Evolutionary conservation across 2,888 invertebrate genomes (phyloP).

Genomic region (Monoplex corrugatus): DNA sequence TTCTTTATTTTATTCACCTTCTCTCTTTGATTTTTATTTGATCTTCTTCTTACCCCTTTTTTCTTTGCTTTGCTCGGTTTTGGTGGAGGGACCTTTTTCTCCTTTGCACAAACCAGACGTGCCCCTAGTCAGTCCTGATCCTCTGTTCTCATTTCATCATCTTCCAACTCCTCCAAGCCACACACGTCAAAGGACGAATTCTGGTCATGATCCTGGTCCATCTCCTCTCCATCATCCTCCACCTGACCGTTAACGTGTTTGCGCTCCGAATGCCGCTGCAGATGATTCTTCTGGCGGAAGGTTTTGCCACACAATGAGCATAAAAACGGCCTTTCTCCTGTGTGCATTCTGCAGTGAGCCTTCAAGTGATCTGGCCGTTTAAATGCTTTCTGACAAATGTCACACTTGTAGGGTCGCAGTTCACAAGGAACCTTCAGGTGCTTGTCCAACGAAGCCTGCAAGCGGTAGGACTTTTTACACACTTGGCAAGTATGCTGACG

Average conservation of each 20-base stretch:
- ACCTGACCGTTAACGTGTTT: conserved; percentile 44
- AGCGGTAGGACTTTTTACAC: conserved; percentile 47
- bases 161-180: conserved; percentile 47
- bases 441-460: conserved; percentile 44
- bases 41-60: background rate
- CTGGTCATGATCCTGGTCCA: conserved; percentile 44
- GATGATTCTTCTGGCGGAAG: conserved; percentile 49
- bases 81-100: background rate
- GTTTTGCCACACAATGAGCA: conserved; percentile 46
- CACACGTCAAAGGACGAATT: conserved; percentile 42
- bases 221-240: conserved; percentile 37
- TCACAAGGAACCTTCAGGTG: conserved; percentile 46
- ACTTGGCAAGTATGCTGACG: conserved; percentile 36
- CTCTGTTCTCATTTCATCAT: conserved; percentile 46
- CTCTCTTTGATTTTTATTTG: conserved; percentile 1
- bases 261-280: conserved; percentile 47
- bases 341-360: conserved; percentile 49
- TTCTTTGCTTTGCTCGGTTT: conserved; percentile 17
- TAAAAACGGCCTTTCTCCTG: conserved; percentile 46
- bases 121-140: conserved; percentile 52
- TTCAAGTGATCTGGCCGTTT: conserved; percentile 49
- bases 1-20: background rate
- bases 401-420: conserved; percentile 51
- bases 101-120: conserved; percentile 50
- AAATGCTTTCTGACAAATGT: conserved; percentile 47